Conservation (phyloP, 2,888 invertebrate genomes). For the Pterostichus niger region DNA sequence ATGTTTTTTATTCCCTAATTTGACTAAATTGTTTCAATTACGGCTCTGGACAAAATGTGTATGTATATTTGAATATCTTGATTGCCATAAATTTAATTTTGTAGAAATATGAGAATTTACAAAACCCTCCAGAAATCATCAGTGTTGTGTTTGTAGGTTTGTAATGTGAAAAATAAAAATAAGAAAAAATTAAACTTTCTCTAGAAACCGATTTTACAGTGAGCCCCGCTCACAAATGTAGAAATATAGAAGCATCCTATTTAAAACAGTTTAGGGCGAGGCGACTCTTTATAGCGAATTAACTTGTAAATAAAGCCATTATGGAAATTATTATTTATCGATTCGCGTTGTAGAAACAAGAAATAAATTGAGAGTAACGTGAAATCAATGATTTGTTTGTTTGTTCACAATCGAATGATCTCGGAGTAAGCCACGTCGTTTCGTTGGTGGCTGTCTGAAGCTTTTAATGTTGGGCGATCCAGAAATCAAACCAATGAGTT, state of each 20-base stretch:
- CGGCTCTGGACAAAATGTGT: conserved; percentile 55
- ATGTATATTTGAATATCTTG: conserved; percentile 41
- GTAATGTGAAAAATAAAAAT: conserved; percentile 62
- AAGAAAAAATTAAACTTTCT: conserved; percentile 63
- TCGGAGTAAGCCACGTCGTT: background rate
- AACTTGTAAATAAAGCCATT: conserved; percentile 60
- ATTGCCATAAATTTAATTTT: conserved; percentile 65
- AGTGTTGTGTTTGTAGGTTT: conserved; percentile 66
- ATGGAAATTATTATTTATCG: conserved; percentile 52
- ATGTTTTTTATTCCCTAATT: background rate
- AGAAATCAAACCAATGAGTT: conserved; percentile 28
- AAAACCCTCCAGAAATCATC: conserved; percentile 59
- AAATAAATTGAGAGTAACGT: background rate
- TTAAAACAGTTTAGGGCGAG: conserved; percentile 42
- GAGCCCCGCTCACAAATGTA: conserved; percentile 53
- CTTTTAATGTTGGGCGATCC: conserved; percentile 16
- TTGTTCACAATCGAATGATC: conserved; percentile 29
- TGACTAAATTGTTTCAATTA: conserved; percentile 50
- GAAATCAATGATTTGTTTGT: too few species aligned
- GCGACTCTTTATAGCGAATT: conserved; percentile 48
- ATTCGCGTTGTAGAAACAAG: conserved; percentile 51
- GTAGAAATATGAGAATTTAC: conserved; percentile 56
- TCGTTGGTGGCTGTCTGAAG: background rate
- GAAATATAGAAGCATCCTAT: conserved; percentile 58
- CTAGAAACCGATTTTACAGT: conserved; percentile 65